Evolutionary conservation across 2,113 vertebrate species (phyloP).

Genomic region (Aldabrachelys gigantea): DNA sequence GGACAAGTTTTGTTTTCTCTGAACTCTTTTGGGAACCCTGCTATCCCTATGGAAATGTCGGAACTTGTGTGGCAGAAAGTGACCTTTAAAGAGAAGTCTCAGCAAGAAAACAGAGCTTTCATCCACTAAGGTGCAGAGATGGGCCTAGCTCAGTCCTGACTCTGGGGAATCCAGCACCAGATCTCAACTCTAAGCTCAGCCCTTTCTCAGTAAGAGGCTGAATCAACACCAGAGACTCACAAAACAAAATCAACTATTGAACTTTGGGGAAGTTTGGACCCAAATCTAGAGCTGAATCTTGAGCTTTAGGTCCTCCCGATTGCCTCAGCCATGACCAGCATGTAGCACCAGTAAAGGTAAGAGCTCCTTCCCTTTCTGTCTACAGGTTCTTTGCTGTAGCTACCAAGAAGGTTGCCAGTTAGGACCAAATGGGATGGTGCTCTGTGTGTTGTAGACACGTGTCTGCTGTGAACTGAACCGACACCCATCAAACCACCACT

Average conservation of each 20-base stretch:
- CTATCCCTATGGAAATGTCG: background rate
- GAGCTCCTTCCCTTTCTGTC: background rate
- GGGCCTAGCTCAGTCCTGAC: background rate
- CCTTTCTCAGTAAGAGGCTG: background rate
- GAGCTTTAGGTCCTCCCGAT: background rate
- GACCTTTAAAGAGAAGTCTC: background rate
- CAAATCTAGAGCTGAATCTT: background rate
- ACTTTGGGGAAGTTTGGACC: background rate
- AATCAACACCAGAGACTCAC: background rate
- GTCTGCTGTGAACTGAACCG: background rate
- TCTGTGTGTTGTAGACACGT: background rate
- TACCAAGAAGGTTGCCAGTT: background rate
- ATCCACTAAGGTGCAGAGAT: background rate
- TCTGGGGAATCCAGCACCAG: background rate
- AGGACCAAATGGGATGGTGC: background rate
- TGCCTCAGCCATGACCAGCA: background rate
- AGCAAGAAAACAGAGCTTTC: background rate
- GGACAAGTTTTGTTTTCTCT: background rate
- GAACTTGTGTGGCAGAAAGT: background rate
- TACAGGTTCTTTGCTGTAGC: background rate
- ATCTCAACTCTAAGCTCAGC: background rate
- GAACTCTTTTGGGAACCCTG: background rate
- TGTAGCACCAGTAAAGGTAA: background rate
- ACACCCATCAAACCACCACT: background rate
- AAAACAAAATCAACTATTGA: background rate